phyloP scores from a whole-genome alignment of 30 jellyfish, hydroid and myxozoan species.

The Aurelia aurita region DNA sequence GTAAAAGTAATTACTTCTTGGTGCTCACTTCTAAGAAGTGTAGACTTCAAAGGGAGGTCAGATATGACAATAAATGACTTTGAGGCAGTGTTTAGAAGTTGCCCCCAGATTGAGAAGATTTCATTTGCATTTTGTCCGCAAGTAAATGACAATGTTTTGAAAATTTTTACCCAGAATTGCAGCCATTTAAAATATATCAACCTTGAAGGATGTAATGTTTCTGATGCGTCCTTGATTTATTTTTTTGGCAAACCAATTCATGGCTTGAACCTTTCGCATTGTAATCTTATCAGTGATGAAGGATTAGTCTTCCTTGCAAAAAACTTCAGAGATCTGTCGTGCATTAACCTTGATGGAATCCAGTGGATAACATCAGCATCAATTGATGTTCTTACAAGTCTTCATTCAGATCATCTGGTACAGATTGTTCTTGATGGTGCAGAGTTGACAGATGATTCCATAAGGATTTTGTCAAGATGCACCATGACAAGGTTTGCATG shows the following conservation, averaged over 20 bases:
- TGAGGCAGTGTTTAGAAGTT: constrained; percentile 41
- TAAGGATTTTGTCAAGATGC: constrained; percentile 62
- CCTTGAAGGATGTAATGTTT: constrained; percentile 77
- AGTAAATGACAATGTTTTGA: constrained; percentile 54
- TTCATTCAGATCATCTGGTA: constrained; percentile 44
- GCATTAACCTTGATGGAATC: constrained; percentile 82
- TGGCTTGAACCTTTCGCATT: constrained; percentile 67
- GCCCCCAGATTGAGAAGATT: constrained; percentile 64
- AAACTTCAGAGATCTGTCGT: constrained; percentile 53
- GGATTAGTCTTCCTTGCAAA: constrained; percentile 79
- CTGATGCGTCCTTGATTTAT: constrained; percentile 71
- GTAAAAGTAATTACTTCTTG: constrained; percentile 75
- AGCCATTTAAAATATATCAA: constrained; percentile 37
- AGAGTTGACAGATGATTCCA: constrained; percentile 68
- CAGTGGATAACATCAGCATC: constrained; percentile 85
- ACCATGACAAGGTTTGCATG: constrained; percentile 53
- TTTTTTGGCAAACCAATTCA: constrained; percentile 73
- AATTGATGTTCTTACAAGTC: constrained; percentile 60
- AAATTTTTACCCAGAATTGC: constrained; percentile 37
- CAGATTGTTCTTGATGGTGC: constrained; percentile 89
- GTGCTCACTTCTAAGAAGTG: constrained; percentile 64
- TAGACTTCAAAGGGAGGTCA: constrained; percentile 72
- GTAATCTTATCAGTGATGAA: constrained; percentile 82
- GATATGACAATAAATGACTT: constrained; percentile 45
- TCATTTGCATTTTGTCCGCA: constrained; percentile 88